Percentiles rank a stretch among this genome's conserved stretches.
These are phyloP conservation scores for Dendrocincla fuliginosa DNA, from an alignment of 2,797 vertebrate species.

Conservation along the genomic window DNA sequence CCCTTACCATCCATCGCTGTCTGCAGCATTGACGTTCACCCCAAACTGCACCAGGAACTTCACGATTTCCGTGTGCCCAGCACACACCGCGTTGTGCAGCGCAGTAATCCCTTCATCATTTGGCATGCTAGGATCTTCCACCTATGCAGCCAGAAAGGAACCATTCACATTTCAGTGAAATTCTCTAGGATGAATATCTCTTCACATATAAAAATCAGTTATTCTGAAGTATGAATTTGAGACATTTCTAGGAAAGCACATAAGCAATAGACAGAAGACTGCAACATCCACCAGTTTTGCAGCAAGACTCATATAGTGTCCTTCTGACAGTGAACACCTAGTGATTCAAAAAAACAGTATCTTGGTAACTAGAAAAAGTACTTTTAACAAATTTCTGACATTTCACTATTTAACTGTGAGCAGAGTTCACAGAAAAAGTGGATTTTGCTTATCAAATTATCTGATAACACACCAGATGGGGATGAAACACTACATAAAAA, in stretches of 20 bases:
- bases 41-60: constrained; percentile 97
- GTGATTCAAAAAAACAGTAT: background rate
- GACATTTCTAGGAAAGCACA: background rate
- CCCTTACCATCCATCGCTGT: constrained; percentile 95
- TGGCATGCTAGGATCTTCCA: constrained; percentile 94
- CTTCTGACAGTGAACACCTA: background rate
- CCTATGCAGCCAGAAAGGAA: constrained; percentile 73
- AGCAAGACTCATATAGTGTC: background rate
- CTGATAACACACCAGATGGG: background rate
- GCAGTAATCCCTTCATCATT: constrained; percentile 98
- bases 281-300: background rate
- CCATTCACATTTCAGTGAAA: background rate
- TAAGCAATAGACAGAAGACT: background rate
- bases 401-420: background rate
- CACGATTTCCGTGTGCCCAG: constrained; percentile 94
- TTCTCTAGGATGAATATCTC: background rate
- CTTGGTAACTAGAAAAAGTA: background rate
- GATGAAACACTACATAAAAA: background rate
- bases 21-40: constrained; percentile 94
- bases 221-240: background rate
- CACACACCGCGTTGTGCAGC: constrained; percentile 95
- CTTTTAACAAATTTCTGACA: background rate
- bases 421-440: background rate
- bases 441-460: background rate
- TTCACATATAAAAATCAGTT: background rate